Evolutionary conservation across 2,888 invertebrate species (phyloP).

Genomic region (Ctena decussata): DNA sequence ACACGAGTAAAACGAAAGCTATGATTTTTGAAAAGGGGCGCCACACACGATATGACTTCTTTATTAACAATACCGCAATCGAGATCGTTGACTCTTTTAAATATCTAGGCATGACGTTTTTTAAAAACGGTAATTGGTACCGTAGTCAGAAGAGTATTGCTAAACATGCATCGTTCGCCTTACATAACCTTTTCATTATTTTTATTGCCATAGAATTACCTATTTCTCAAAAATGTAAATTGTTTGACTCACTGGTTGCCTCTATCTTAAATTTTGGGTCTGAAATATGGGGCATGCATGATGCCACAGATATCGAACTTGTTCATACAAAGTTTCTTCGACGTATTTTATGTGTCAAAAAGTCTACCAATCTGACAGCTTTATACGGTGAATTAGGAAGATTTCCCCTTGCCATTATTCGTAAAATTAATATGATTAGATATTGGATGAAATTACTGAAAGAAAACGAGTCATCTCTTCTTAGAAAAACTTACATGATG

Average conservation of each 20-base stretch:
- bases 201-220: background rate
- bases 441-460: no score
- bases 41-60: background rate
- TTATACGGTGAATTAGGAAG: no score
- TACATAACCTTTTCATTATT: background rate
- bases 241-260: background rate
- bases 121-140: slow-evolving; percentile 14
- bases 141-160: slow-evolving; percentile 9
- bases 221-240: background rate
- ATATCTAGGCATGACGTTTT: slow-evolving; percentile 7
- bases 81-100: slow-evolving; percentile 15
- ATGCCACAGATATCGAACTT: background rate
- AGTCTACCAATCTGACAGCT: no score
- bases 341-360: no score
- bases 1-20: slow-evolving; percentile 1
- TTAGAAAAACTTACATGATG: no score
- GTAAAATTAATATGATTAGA: no score
- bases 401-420: no score
- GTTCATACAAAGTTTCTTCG: no score
- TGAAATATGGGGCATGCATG: slow-evolving; percentile 6
- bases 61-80: background rate
- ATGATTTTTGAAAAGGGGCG: slow-evolving; percentile 23
- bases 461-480: no score
- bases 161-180: slow-evolving; percentile 8
- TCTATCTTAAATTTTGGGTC: slow-evolving; percentile 5